These are phyloP conservation scores for Pygmarrhopalites habei DNA, from an alignment of 1,140 invertebrate genomes.

Conservation along the genomic window DNA sequence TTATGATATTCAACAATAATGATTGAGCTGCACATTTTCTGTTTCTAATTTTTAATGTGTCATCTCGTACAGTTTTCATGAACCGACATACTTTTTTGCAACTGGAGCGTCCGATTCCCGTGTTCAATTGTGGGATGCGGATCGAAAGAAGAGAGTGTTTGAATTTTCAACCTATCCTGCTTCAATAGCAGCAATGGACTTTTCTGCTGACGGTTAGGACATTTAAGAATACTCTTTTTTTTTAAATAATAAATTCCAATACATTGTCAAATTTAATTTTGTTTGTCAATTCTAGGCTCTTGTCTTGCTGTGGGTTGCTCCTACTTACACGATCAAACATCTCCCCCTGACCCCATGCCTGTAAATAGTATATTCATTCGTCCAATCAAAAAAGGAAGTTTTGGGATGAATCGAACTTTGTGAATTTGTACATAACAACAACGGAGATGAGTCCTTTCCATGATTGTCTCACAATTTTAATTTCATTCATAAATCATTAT, in stretches of 20 bases:
- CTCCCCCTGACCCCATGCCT: neutral
- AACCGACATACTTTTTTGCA: neutral
- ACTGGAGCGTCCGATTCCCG: constrained; percentile 17
- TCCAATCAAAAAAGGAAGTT: too few relatives aligned
- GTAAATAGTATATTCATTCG: neutral
- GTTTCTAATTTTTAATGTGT: too few relatives aligned
- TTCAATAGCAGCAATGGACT: constrained; percentile 16
- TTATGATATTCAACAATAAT: too few relatives aligned
- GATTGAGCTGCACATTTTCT: too few relatives aligned
- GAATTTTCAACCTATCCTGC: neutral
- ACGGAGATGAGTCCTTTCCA: too few relatives aligned
- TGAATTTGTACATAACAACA: too few relatives aligned
- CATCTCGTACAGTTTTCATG: neutral
- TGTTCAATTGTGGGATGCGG: constrained; percentile 14
- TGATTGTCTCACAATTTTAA: too few relatives aligned
- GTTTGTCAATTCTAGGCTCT: too few relatives aligned
- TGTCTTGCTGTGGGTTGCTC: constrained; percentile 14
- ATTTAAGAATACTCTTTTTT: neutral
- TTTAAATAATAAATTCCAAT: too few relatives aligned
- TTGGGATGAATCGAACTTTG: too few relatives aligned
- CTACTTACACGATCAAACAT: constrained; percentile 10
- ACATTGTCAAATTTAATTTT: too few relatives aligned
- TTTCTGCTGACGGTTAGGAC: constrained; percentile 4
- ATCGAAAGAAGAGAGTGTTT: neutral
- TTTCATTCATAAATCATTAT: too few relatives aligned